phyloP scores from a whole-genome alignment of 2,113 vertebrate species.

The Cebus imitator region DNA sequence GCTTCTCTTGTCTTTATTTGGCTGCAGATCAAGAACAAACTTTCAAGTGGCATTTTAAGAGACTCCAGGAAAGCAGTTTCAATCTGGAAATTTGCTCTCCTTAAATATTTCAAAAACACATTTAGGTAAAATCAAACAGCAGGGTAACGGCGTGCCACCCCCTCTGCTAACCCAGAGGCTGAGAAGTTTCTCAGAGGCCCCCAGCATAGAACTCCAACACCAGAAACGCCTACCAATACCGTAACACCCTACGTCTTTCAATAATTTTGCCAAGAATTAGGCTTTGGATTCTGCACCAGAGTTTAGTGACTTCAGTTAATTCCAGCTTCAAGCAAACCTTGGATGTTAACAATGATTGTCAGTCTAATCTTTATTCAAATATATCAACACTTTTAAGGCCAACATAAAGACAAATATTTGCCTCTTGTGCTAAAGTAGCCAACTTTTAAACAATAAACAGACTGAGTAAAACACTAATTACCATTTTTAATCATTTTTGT shows the following conservation, averaged over 20 bases:
- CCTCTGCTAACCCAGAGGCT: not conserved
- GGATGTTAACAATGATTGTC: conserved; percentile 29
- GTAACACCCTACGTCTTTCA: not conserved
- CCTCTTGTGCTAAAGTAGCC: conserved; percentile 27
- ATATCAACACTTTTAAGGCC: conserved; percentile 53
- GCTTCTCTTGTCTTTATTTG: not conserved
- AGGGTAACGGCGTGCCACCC: too few species aligned
- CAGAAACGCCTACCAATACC: not conserved
- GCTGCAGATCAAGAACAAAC: not conserved
- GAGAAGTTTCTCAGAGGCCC: not conserved
- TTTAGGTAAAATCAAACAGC: not conserved
- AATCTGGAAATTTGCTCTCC: not conserved
- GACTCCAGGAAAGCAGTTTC: not conserved
- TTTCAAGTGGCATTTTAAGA: not conserved
- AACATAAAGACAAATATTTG: conserved; percentile 64
- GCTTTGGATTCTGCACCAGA: not conserved
- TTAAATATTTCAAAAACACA: not conserved
- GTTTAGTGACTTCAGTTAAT: not conserved
- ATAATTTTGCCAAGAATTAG: not conserved
- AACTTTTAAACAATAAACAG: conserved; percentile 58
- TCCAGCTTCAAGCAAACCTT: conserved; percentile 10
- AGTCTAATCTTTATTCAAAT: conserved; percentile 63
- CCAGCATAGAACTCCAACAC: not conserved
- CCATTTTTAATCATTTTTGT: conserved; percentile 40
- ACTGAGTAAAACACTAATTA: conserved; percentile 32